A percentile compares a stretch with the other conserved stretches of the same genome.
Conservation (phyloP, 1,140 invertebrate species). For the Saccostrea echinata region DNA sequence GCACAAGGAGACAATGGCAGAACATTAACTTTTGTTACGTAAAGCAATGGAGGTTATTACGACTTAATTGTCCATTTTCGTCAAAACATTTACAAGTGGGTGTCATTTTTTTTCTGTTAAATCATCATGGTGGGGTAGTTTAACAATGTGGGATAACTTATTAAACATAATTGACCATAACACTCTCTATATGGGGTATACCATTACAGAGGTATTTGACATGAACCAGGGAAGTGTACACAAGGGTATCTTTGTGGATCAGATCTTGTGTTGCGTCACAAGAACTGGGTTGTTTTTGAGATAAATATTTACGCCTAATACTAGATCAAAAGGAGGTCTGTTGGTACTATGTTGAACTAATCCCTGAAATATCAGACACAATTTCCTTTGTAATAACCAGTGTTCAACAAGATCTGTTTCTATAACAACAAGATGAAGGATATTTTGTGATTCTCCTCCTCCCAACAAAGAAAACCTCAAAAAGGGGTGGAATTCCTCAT, state of each 20-base stretch:
- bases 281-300: not conserved
- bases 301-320: not conserved
- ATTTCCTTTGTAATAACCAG: not conserved
- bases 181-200: slow-evolving; percentile 5
- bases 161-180: slow-evolving; percentile 17
- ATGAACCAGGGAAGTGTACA: not conserved
- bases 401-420: slow-evolving; percentile 17
- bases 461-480: not conserved
- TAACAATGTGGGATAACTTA: not conserved
- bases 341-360: not conserved
- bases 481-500: not conserved
- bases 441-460: not conserved
- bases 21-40: not conserved
- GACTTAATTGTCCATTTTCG: slow-evolving; percentile 4
- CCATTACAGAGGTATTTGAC: not conserved
- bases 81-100: not conserved
- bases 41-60: not conserved
- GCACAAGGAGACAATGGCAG: not conserved
- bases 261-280: not conserved
- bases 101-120: slow-evolving; percentile 21
- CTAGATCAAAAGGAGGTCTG: slow-evolving; percentile 14
- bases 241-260: not conserved
- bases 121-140: not conserved
- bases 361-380: not conserved
- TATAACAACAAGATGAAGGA: slow-evolving; percentile 3